Base-by-base conservation (phyloP, 1,140 invertebrate species). In the Halesus radiatus region DNA sequence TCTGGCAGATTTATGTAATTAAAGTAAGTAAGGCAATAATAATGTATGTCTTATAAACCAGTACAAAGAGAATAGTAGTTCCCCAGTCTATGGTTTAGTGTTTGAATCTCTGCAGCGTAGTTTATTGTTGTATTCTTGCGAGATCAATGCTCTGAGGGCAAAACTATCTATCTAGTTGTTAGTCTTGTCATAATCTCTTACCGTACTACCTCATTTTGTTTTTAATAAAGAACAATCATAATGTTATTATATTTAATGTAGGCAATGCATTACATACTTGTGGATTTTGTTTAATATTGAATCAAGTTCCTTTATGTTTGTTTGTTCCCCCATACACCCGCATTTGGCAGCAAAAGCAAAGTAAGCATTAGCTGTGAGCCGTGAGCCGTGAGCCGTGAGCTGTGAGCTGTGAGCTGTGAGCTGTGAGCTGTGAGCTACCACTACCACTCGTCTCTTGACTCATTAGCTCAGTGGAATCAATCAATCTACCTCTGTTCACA, bases 401-500 rank as follows among this genome's bases (percentile, higher is more conserved):
- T 68, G 74, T 74, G 74, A 80, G 58, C 29, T 72, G 75, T 81
- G 80, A 83, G 82, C 82, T 83, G 6, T 32, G 6, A 83, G 76
- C 79, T 68, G 77, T 74, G 74, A 80, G 58, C 29, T 72, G 78
- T 81, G 77, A 83, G 80, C 82, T 83, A 32, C 32, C 32, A 32
- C 37, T 74, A 81, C 82, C 82, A 80, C 78, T 56, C 80, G 82
- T 83, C 82, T 83, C 82, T 78, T 53, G 53, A 45, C 10, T 45
- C 37, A 45, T 45, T 45, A 0, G 79, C 62, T 83, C 77, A 77
- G 62, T 64, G 37, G 77, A 81, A 83, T 79, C 76, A 54, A 76
- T 64, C 79, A 80, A 78, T 87, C 88, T 90, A 90, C 89, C 89
- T 90, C 86, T 86, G 74, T 86, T 86, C 50, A 79, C 86, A 89